Percentiles rank a stretch among this genome's conserved stretches.
Conservation (phyloP, 64 coral and sea anemone species). For the Porites lutea region DNA sequence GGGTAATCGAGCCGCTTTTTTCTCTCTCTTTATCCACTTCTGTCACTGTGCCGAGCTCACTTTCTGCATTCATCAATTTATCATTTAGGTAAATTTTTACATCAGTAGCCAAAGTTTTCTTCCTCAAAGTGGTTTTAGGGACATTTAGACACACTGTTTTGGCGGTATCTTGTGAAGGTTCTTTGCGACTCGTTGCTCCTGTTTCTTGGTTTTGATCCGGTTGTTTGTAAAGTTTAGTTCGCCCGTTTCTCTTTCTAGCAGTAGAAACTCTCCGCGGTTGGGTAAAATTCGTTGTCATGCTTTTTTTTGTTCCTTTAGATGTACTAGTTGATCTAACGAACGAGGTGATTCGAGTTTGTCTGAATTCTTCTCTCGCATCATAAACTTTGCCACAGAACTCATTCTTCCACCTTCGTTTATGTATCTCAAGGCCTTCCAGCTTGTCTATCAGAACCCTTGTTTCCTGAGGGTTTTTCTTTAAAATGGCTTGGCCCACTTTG, state of each 20-base stretch:
- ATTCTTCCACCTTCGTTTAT: neutral
- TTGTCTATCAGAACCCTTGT: neutral
- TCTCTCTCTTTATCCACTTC: neutral
- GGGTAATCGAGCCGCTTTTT: neutral
- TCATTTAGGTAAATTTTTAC: neutral
- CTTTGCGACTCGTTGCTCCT: neutral
- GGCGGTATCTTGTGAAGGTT: neutral
- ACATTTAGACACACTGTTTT: neutral
- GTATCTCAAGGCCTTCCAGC: neutral
- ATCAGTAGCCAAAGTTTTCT: neutral
- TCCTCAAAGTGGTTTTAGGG: neutral
- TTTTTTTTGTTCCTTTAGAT: neutral
- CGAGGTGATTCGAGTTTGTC: neutral
- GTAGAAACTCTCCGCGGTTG: neutral
- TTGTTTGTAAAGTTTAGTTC: neutral
- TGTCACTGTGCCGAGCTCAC: too few species aligned
- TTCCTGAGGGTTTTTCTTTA: constrained; percentile 8
- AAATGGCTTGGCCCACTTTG: constrained; percentile 4
- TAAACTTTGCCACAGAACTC: neutral
- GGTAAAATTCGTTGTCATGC: neutral
- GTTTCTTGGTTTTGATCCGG: neutral
- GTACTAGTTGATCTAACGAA: neutral
- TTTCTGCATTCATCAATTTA: too few species aligned
- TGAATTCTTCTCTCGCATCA: neutral
- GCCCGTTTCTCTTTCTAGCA: neutral